Base-by-base conservation (phyloP, 2,113 vertebrate genomes). In the Campylomormyrus tamandua region DNA sequence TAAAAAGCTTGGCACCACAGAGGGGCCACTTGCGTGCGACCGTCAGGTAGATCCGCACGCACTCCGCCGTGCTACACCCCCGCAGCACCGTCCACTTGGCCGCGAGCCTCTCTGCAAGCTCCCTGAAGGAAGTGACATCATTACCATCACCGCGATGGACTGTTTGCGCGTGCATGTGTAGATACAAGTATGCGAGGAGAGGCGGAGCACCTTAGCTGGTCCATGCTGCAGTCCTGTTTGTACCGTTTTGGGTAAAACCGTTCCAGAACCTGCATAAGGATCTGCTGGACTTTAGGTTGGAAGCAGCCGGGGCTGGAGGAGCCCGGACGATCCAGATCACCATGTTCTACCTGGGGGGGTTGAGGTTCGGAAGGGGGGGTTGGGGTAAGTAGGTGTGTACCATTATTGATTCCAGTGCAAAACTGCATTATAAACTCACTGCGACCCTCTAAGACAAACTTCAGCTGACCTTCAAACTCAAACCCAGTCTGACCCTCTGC, bases 11-110 rank as follows among this genome's bases (percentile, higher is more conserved):
- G 91, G 96, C 96, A 90, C 97, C 97, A 91, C 97, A 98, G 88
- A 98, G 93, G 24, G 97, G 96, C 97, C 97, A 98, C 91, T 97
- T 97, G 49, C 97, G 95, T 15, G 97, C 97, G 88, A 97, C 97
- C 0, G 97, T 97, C 90, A 98, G 93, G 91, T 97, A 98, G 92
- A 97, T 98, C 56, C 97, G 95, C 92, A 97, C 91, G 17, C 97
- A 98, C 94, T 98, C 97, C 0, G 95, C 90, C 21, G 93, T 94
- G 89, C 95, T 96, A 93, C 97, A 97, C 4, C 97, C 97, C 83
- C 94, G 96, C 74, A 98, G 95, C 88, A 96, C 92, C 45, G 96
- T 95, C 97, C 97, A 98, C 93, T 97, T 98, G 0, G 94, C 93
- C 0, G 96, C 93, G 92, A 97, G 91, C 90, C 93, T 93, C 93